Evolutionary conservation across 1,140 invertebrate species (phyloP), one percentile per base, ranked within the genome.

Genomic region (Ptiloglossa arizonensis): DNA sequence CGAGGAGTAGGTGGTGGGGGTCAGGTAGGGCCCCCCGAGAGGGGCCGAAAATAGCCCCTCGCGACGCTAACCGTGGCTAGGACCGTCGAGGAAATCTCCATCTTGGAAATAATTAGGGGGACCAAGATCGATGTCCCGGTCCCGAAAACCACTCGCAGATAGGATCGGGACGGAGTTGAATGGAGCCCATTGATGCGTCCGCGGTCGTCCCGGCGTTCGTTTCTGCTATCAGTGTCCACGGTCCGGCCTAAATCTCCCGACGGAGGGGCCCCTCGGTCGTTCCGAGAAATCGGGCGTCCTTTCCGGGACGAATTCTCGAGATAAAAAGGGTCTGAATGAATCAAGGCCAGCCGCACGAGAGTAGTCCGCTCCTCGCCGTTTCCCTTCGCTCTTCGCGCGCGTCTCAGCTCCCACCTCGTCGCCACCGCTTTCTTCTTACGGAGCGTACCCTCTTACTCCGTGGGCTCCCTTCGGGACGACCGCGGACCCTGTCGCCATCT

Each of bases 281-380:
- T 91, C 92, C 89, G 66, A 93, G 92, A 93, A 93, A 93, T 90
- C 88, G 85, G 81, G 88, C 91, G 89, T 92, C 89, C 91, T 92
- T 92, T 93, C 91, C 92, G 91, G 91, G 91, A 93, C 90, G 90
- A 92, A 92, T 92, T 91, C 91, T 85, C 90, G 80, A 92, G 91
- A 93, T 92, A 92, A 91, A 92, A 92, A 91, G 88, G 89, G 89
- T 89, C 87, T 92, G 91, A 92, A 92, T 92, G 92, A 92, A 92
- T 92, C 91, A 91, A 91, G 91, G 90, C 87, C 90, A 86, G 73
- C 81, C 82, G 82, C 83, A 60, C 63, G 46, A n/a, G 24, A n/a
- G n/a, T n/a, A n/a, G n/a, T n/a, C n/a, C n/a, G n/a, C n/a, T 27
- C 27, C 64, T 67, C 57, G 48, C 54, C 48, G 41, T 59, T 60